Evolutionary conservation across 2,113 vertebrate genomes (phyloP), one percentile per base, ranked within the genome.

Genomic region (Indri indri): DNA sequence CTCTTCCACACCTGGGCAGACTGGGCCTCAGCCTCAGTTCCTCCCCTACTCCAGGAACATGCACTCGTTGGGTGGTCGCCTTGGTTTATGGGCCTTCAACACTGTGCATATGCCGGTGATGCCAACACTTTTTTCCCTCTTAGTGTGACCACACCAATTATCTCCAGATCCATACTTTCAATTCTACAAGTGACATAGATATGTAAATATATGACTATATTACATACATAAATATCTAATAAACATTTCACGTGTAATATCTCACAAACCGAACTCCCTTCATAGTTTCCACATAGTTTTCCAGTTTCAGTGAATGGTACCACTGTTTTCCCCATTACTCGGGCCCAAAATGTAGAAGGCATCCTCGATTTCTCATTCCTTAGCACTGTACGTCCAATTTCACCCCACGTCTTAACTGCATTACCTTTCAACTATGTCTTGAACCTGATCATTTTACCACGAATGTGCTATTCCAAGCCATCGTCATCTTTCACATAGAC

Each of bases 341-440:
- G 59, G 70, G 32, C 30, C n/a, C 34, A 25, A 71, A 73, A 40
- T 13, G 9, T 1, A 52, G 25, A 34, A 37, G 7, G 45, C 18
- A 32, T 88, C 63, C 34, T 88, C 88, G 42, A 70, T 63, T 90
- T 22, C 11, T 80, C 45, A 37, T 71, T 94, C 50, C 9, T 42
- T 81, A 88, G 85, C 11, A 22, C 8, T 66, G 61, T 32, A 59
- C 4, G 8, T 50, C 32, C 47, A 95, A 34, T 22, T 80, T 54
- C 61, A 71, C 6, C 42, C 57, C 27, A 23, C 0, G 0, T 63
- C n/a, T 79, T 83, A 90, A 76, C 11, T 18, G 8, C 40, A 74
- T 59, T 84, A 10, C 47, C 40, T 52, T 93, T 83, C 84, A 96
- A 80, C 6, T 70, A 82, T 34, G 22, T 9, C 27, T 66, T 82